Percentiles rank a stretch among this genome's conserved stretches.
Conservation (phyloP, 2,113 vertebrate genomes). For the Gorsachius goisagi region DNA sequence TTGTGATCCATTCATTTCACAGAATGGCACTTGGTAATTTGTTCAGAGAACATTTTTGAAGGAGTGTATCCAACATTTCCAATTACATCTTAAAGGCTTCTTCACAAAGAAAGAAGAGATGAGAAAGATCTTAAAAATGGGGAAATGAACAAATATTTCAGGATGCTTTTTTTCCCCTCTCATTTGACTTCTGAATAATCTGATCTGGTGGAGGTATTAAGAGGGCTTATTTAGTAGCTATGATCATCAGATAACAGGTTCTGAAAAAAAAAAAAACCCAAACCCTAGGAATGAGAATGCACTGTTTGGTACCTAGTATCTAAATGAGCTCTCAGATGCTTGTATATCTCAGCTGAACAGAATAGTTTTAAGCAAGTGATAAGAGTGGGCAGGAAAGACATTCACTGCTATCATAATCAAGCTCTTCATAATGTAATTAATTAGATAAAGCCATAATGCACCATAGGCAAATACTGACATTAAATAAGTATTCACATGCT, state of each 20-base stretch:
- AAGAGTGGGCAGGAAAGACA: slow-evolving; percentile 7
- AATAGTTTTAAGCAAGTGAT: background rate
- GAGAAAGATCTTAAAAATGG: slow-evolving; percentile 14
- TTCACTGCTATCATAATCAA: slow-evolving; percentile 16
- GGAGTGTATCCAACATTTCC: background rate
- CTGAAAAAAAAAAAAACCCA: background rate
- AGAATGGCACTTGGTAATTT: slow-evolving; percentile 6
- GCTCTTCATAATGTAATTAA: slow-evolving; percentile 27
- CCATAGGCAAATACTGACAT: background rate
- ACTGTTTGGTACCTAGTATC: background rate
- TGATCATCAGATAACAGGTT: background rate
- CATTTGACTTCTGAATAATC: background rate
- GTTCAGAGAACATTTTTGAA: slow-evolving; percentile 26
- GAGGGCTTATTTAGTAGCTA: background rate
- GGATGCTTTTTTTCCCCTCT: background rate
- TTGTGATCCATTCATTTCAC: background rate
- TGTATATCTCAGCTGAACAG: slow-evolving; percentile 1
- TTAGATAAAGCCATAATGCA: slow-evolving; percentile 9
- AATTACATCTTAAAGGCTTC: background rate
- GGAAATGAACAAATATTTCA: slow-evolving; percentile 9
- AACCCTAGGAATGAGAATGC: background rate
- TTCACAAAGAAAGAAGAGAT: background rate
- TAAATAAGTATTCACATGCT: background rate
- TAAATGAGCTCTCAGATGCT: background rate
- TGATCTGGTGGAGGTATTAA: background rate